Conservation (phyloP, 23 tunicate species). For the Styela clava region DNA sequence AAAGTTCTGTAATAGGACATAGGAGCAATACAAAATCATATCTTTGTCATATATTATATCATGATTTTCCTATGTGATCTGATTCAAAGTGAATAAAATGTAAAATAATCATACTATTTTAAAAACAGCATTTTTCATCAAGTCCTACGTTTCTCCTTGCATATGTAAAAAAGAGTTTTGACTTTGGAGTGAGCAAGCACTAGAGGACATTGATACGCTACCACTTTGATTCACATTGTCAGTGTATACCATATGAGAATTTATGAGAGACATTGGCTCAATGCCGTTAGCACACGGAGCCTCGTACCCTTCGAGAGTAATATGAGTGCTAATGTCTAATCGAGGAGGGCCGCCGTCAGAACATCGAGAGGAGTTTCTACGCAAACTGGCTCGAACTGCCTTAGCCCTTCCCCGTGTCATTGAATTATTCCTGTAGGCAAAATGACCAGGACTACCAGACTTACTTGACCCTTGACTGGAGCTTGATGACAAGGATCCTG, state of each 20-base stretch:
- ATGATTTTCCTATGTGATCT: no score
- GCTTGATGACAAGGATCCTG: slow-evolving; percentile 73
- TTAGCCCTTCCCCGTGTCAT: slow-evolving; percentile 79
- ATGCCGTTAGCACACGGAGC: not conserved
- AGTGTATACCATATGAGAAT: slow-evolving; percentile 22
- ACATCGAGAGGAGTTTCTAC: slow-evolving; percentile 52
- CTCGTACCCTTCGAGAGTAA: slow-evolving; percentile 13
- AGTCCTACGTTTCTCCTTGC: not conserved
- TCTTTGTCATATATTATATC: no score
- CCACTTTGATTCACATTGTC: not conserved
- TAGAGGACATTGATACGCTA: slow-evolving; percentile 15
- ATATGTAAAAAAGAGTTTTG: slow-evolving; percentile 16
- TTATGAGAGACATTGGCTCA: not conserved
- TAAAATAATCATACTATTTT: no score
- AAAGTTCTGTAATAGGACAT: no score
- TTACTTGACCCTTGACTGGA: slow-evolving; percentile 31
- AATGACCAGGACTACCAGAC: slow-evolving; percentile 15
- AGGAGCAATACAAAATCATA: no score
- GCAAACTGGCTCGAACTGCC: slow-evolving; percentile 68
- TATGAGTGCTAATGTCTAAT: slow-evolving; percentile 13
- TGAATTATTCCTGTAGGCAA: slow-evolving; percentile 73
- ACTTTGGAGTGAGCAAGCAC: slow-evolving; percentile 29
- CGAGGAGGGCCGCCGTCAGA: slow-evolving; percentile 20
- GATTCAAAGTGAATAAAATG: no score
- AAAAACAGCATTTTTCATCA: no score